A percentile compares a stretch with the other conserved stretches of the same genome.
Evolutionary conservation across 1,140 invertebrate species (phyloP).

Genomic region (Anadara kagoshimensis): DNA sequence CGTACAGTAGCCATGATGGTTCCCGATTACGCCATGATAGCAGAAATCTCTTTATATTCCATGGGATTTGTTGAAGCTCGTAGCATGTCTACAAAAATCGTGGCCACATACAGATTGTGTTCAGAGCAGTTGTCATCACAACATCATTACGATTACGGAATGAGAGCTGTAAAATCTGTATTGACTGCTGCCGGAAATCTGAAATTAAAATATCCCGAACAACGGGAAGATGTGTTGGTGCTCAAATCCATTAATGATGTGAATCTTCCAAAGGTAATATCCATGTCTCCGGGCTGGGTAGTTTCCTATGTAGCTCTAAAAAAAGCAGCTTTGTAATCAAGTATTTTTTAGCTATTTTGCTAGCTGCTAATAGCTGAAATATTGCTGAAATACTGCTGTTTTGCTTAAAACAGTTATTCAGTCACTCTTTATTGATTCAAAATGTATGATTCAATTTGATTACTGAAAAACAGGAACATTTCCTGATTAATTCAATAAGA

Average conservation of each 20-base stretch:
- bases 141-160: conserved; percentile 75
- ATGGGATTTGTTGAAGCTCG: conserved; percentile 74
- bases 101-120: conserved; percentile 73
- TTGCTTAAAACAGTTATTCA: too few relatives aligned
- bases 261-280: conserved; percentile 72
- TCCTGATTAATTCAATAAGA: too few relatives aligned
- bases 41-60: conserved; percentile 74
- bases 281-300: not conserved
- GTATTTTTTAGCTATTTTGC: too few relatives aligned
- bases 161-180: conserved; percentile 74
- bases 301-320: not conserved
- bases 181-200: conserved; percentile 73
- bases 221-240: conserved; percentile 71
- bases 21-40: conserved; percentile 75
- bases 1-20: conserved; percentile 76
- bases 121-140: conserved; percentile 75
- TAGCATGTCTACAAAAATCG: conserved; percentile 72
- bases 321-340: not conserved
- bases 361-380: too few relatives aligned
- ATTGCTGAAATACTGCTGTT: too few relatives aligned
- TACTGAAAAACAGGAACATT: too few relatives aligned
- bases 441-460: too few relatives aligned
- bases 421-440: too few relatives aligned
- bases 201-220: conserved; percentile 72
- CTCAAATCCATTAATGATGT: conserved; percentile 74